These are phyloP conservation scores for Aromia moschata DNA, from an alignment of 2,888 invertebrate species.

Conservation along the genomic window DNA sequence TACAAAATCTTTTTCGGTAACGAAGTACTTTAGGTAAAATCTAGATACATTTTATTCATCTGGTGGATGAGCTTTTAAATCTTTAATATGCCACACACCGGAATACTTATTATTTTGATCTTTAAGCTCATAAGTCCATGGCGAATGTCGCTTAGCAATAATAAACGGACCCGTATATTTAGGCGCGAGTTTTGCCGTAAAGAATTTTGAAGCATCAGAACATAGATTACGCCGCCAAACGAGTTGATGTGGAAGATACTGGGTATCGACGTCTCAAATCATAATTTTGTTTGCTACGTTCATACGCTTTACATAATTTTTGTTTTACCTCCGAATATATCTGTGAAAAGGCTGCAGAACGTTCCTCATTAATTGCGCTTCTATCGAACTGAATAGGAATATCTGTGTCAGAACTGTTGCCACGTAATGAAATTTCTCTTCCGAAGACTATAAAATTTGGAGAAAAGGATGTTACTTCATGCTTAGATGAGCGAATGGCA, in stretches of 20 bases:
- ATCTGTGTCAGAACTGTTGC: neutral
- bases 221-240: neutral
- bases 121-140: neutral
- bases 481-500: constrained; percentile 22
- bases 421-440: constrained; percentile 1
- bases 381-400: neutral
- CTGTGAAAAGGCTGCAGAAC: neutral
- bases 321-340: neutral
- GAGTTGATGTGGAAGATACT: neutral
- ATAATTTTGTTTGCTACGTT: neutral
- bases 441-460: constrained; percentile 28
- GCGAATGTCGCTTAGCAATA: neutral
- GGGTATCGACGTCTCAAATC: neutral
- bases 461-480: constrained; percentile 18
- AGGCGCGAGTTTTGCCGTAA: neutral
- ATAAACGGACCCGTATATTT: neutral
- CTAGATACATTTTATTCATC: neutral
- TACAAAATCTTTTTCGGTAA: neutral
- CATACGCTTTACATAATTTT: neutral
- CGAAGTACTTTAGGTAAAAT: neutral
- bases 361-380: neutral
- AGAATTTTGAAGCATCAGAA: neutral
- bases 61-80: no score
- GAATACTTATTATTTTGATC: neutral
- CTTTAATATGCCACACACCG: neutral